phyloP scores from a whole-genome alignment of 2,888 invertebrate genomes.

The Drosophila borborema region DNA sequence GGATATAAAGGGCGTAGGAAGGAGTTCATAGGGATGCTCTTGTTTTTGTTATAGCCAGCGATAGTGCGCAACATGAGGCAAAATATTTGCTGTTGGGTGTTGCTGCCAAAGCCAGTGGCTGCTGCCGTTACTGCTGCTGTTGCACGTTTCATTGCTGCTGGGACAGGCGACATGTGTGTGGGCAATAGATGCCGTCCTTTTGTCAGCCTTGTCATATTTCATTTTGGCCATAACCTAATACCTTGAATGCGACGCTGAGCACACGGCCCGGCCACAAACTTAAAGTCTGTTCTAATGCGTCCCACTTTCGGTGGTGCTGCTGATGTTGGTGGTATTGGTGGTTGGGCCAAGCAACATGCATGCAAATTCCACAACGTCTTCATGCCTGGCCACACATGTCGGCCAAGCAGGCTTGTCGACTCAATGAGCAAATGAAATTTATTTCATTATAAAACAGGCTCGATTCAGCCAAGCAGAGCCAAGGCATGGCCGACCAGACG shows the following conservation, averaged over 20 bases:
- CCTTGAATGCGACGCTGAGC: conserved; percentile 56
- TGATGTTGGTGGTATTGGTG: neutral
- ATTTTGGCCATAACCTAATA: conserved; percentile 72
- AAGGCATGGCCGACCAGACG: neutral
- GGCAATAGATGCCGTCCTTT: conserved; percentile 60
- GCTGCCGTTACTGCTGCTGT: conserved; percentile 1
- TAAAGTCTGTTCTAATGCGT: conserved; percentile 70
- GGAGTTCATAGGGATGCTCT: neutral
- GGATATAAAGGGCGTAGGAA: neutral
- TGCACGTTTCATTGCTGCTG: conserved; percentile 29
- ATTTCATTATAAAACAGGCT: conserved; percentile 74
- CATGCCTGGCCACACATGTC: conserved; percentile 78
- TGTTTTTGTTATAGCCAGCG: conserved; percentile 29
- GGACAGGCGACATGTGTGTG: conserved; percentile 27
- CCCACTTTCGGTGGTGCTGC: conserved; percentile 30
- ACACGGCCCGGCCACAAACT: conserved; percentile 44
- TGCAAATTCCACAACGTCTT: conserved; percentile 78
- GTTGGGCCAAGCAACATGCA: conserved; percentile 49
- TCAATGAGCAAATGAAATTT: conserved; percentile 80
- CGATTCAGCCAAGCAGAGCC: conserved; percentile 10
- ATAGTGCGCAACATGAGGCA: conserved; percentile 53
- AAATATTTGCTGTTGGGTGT: conserved; percentile 60
- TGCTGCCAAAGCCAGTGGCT: conserved; percentile 7
- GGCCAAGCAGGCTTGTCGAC: conserved; percentile 66
- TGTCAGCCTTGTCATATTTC: conserved; percentile 78